Evolutionary conservation across 2,797 vertebrate species (phyloP).

Genomic region (Tokudaia tokunoshimensis): DNA sequence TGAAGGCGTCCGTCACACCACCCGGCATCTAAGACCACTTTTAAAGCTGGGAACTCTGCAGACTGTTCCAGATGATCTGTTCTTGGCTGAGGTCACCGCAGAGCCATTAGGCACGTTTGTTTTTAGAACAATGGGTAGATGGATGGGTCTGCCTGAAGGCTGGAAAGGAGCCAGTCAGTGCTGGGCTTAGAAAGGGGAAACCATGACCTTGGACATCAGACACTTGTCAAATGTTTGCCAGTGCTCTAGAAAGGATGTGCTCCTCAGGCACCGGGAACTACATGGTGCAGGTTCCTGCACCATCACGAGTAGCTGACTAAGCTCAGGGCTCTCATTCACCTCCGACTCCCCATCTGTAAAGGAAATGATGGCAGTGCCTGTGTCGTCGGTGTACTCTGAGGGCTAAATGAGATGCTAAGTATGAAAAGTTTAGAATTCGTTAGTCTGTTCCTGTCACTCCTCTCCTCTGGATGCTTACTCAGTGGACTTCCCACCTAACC

Average conservation of each 20-base stretch:
- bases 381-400: background rate
- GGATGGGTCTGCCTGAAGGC: slow-evolving; percentile 53
- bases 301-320: slow-evolving; percentile 52
- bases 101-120: slow-evolving; percentile 81
- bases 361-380: background rate
- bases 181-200: slow-evolving; percentile 25
- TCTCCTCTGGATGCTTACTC: background rate
- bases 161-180: slow-evolving; percentile 70
- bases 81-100: slow-evolving; percentile 72
- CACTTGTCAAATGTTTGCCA: slow-evolving; percentile 52
- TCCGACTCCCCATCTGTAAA: background rate
- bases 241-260: slow-evolving; percentile 40
- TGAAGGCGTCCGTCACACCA: background rate
- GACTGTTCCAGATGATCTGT: slow-evolving; percentile 64
- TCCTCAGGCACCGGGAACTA: background rate
- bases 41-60: slow-evolving; percentile 41
- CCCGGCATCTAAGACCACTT: slow-evolving; percentile 63
- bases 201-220: slow-evolving; percentile 77
- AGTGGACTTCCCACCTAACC: background rate
- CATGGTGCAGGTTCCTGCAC: background rate
- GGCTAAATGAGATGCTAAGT: background rate
- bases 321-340: background rate
- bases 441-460: background rate
- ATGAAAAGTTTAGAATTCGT: background rate
- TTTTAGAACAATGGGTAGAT: slow-evolving; percentile 76